Conservation (phyloP, 2,888 invertebrate genomes). For the Luffia ferchaultella region DNA sequence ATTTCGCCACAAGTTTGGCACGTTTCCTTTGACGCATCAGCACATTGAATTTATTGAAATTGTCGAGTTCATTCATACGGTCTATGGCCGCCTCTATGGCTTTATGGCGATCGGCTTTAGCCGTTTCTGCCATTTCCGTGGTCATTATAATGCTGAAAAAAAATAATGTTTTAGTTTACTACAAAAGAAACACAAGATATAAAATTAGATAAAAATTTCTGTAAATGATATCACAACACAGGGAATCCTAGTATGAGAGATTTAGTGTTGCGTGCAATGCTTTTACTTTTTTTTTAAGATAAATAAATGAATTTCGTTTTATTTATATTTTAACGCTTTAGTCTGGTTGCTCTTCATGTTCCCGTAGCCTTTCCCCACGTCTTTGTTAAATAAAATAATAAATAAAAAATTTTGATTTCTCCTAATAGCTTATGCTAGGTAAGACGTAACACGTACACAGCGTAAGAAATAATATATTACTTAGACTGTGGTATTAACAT, state of each 20-base stretch:
- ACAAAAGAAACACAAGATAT: no score
- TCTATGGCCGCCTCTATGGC: constrained; percentile 31
- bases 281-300: neutral
- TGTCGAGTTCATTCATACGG: constrained; percentile 39
- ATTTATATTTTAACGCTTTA: neutral
- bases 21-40: constrained; percentile 33
- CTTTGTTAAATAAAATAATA: no score
- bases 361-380: no score
- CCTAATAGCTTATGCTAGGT: no score
- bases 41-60: constrained; percentile 30
- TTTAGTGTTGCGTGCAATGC: neutral
- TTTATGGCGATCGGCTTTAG: constrained; percentile 24
- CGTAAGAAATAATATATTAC: no score
- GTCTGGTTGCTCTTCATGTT: no score
- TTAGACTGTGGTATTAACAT: no score
- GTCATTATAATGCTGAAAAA: constrained; percentile 29
- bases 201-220: no score
- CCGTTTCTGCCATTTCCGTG: constrained; percentile 30
- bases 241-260: no score
- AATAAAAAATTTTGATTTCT: no score
- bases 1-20: constrained; percentile 29
- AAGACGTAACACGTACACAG: no score
- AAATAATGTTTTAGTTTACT: neutral
- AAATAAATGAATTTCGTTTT: neutral
- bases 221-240: no score